Base-by-base conservation (phyloP, 1,140 invertebrate species). In the Vanessa atalanta region DNA sequence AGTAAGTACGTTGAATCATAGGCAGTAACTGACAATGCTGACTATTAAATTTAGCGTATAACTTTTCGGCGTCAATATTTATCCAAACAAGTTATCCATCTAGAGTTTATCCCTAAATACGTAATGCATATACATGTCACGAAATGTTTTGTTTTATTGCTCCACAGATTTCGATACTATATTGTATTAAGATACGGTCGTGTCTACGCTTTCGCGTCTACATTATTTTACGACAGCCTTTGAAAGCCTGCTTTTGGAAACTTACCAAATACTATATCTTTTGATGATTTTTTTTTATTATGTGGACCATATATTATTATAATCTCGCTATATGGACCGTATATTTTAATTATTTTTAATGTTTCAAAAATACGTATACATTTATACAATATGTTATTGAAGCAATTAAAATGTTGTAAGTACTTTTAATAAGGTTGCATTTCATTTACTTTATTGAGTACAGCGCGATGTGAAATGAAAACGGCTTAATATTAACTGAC, bases 211-310 rank as follows among this genome's bases (percentile, higher is more conserved):
- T 57, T 57, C 16, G 11, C 23, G 37, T 43, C 37, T 43, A 43
- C 37, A 43, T 57, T 57, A 57, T 57, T 57, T 57, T 57, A 57
- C 53, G 53, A 31, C 26, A 37, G 66, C n/a, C n/a, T n/a, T n/a
- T n/a, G n/a, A n/a, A n/a, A n/a, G n/a, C n/a, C 37, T 57, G 16
- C n/a, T 68, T 20, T 57, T 68, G 66, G 66, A 53, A 43, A n/a
- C 12, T 43, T 68, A 37, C 66, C 66, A 68, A 68, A 68, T 68
- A 55, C 23, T 57, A 57, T 55, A 20, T 20, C 8, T 20, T 20
- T 20, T 23, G 20, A 23, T 23, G 53, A 23, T 23, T 23, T 23
- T 13, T 57, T 23, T 14, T 57, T 57, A 13, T 23, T n/a, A n/a
- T 53, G 15, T 9, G 15, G 50, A 16, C 7, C n/a, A n/a, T 57